These are phyloP conservation scores for Himalopsyche anomala DNA, from an alignment of 2,888 invertebrate genomes.

Conservation along the genomic window DNA sequence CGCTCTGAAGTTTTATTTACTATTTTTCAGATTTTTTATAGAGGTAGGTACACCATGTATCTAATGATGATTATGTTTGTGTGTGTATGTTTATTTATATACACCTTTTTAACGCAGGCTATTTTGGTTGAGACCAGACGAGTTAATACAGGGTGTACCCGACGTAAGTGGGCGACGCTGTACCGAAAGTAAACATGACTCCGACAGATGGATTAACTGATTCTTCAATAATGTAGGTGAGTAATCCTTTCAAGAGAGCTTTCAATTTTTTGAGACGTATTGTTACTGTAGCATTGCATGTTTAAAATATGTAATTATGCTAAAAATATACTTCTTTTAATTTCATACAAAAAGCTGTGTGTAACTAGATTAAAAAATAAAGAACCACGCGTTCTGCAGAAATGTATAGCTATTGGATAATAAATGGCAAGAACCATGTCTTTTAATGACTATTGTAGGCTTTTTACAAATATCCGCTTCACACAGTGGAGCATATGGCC, in stretches of 20 bases:
- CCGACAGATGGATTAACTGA: constrained; percentile 10
- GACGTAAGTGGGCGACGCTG: not conserved
- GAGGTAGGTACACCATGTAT: not conserved
- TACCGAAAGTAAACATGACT: constrained; percentile 10
- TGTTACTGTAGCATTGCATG: too few relatives aligned
- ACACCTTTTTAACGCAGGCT: constrained; percentile 2
- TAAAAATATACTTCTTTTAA: too few relatives aligned
- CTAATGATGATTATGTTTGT: not conserved
- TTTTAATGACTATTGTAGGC: too few relatives aligned
- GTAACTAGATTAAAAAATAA: too few relatives aligned
- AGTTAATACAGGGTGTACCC: not conserved
- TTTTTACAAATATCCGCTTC: too few relatives aligned
- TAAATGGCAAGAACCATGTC: too few relatives aligned
- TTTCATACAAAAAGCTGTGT: too few relatives aligned
- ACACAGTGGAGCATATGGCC: too few relatives aligned
- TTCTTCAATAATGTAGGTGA: constrained; percentile 1
- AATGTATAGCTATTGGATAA: too few relatives aligned
- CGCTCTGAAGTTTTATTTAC: not conserved
- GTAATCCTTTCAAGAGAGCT: not conserved
- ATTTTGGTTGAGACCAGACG: constrained; percentile 18
- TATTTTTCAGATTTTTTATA: not conserved
- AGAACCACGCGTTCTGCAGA: too few relatives aligned
- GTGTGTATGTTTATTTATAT: constrained; percentile 19
- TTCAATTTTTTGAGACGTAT: too few relatives aligned
- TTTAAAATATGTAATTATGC: too few relatives aligned